A percentile compares a stretch with the other conserved stretches of the same genome.
Conservation (phyloP, 1,140 invertebrate genomes). For the Adelges cooleyi region DNA sequence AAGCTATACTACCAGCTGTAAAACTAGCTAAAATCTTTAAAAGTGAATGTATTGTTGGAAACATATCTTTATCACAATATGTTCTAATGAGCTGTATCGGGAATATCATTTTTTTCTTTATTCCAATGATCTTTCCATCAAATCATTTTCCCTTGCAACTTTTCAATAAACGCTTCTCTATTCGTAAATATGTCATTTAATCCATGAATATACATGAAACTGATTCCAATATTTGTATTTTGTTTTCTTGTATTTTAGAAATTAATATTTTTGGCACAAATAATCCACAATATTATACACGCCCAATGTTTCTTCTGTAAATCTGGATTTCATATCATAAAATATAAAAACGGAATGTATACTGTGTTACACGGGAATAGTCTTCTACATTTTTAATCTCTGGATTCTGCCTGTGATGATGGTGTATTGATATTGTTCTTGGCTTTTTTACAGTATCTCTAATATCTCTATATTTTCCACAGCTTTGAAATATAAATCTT, state of each 20-base stretch:
- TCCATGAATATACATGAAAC: conserved; percentile 6
- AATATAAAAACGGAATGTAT: conserved; percentile 6
- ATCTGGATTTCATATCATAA: conserved; percentile 13
- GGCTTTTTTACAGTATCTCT: too few species aligned
- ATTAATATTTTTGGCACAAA: conserved; percentile 1
- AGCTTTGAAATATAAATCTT: not conserved
- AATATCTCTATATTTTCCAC: not conserved
- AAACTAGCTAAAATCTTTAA: conserved; percentile 4
- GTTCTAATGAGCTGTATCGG: not conserved
- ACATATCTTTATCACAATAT: conserved; percentile 4
- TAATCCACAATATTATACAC: not conserved
- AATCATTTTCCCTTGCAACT: not conserved
- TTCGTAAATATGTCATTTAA: not conserved
- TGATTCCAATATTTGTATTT: not conserved
- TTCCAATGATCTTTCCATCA: conserved; percentile 2
- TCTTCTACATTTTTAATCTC: not conserved
- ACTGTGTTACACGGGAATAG: conserved; percentile 5
- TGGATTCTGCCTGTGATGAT: not conserved
- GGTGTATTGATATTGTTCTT: not conserved
- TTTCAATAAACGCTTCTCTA: conserved; percentile 2
- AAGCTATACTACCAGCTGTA: not conserved
- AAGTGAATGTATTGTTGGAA: not conserved
- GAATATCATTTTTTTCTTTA: not conserved
- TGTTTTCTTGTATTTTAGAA: conserved; percentile 1
- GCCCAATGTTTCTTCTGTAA: conserved; percentile 8